Conservation (phyloP, 2,888 invertebrate genomes). For the Spicauda simplicius region DNA sequence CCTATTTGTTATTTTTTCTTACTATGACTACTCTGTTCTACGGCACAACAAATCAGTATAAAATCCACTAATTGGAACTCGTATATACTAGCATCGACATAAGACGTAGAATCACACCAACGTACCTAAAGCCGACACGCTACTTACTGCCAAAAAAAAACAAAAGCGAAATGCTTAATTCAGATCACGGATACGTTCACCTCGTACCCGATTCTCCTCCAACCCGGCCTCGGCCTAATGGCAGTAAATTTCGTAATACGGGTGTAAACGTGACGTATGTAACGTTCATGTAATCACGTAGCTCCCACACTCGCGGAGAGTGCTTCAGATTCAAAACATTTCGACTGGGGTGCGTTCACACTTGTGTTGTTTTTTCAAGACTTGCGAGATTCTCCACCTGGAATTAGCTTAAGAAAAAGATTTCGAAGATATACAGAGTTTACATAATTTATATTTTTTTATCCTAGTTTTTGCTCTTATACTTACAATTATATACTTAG, state of each 20-base stretch:
- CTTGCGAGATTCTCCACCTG: neutral
- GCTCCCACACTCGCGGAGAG: slow-evolving; percentile 38
- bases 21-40: too few relatives aligned
- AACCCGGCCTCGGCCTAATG: slow-evolving; percentile 33
- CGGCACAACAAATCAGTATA: too few relatives aligned
- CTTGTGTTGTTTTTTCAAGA: neutral
- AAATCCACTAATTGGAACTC: too few relatives aligned
- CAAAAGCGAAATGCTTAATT: slow-evolving; percentile 9
- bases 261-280: slow-evolving; percentile 52
- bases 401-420: neutral
- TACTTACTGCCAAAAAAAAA: neutral
- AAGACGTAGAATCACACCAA: too few relatives aligned
- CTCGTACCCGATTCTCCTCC: slow-evolving; percentile 18
- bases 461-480: too few relatives aligned
- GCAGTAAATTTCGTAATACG: slow-evolving; percentile 38
- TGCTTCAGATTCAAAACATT: slow-evolving; percentile 36
- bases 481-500: too few relatives aligned
- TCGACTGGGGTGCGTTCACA: slow-evolving; percentile 15
- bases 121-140: too few relatives aligned
- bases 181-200: slow-evolving; percentile 28
- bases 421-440: neutral
- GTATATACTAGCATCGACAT: too few relatives aligned
- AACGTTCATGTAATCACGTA: slow-evolving; percentile 49
- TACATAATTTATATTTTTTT: too few relatives aligned
- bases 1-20: too few relatives aligned